phyloP scores from a whole-genome alignment of 2,888 invertebrate genomes.

The Ochropleura leucogaster region DNA sequence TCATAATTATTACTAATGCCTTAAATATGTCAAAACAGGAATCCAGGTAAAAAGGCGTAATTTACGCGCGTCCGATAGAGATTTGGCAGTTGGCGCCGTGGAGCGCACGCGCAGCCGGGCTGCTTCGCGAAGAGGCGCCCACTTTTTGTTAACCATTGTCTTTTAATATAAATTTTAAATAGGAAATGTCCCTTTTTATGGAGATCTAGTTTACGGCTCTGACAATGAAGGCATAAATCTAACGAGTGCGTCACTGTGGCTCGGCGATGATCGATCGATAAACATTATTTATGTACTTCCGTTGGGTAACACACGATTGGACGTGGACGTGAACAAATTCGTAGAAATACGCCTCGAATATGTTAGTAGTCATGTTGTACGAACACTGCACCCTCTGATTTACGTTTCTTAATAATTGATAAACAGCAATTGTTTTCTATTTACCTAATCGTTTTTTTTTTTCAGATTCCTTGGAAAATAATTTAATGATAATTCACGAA shows the following conservation, averaged over 20 bases:
- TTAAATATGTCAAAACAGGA: constrained; percentile 91
- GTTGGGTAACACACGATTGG: constrained; percentile 79
- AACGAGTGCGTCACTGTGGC: constrained; percentile 85
- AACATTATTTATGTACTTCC: constrained; percentile 90
- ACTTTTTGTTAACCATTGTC: constrained; percentile 90
- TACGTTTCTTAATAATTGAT: constrained; percentile 52
- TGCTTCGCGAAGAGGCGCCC: constrained; percentile 87
- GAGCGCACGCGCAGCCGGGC: constrained; percentile 74
- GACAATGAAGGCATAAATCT: constrained; percentile 90
- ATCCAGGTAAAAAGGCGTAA: constrained; percentile 91
- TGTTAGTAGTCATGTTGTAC: constrained; percentile 49
- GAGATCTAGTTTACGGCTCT: constrained; percentile 90
- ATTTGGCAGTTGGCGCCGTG: constrained; percentile 90
- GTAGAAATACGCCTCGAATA: constrained; percentile 73
- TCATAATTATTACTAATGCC: constrained; percentile 91
- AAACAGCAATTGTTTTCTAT: constrained; percentile 42
- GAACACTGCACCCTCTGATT: constrained; percentile 50
- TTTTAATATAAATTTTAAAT: constrained; percentile 90
- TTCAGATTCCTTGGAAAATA: constrained; percentile 40
- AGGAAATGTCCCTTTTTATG: constrained; percentile 90
- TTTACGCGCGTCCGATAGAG: constrained; percentile 90
- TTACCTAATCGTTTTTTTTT: constrained; percentile 15
- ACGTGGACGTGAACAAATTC: constrained; percentile 79
- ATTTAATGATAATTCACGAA: constrained; percentile 43
- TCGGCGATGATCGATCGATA: constrained; percentile 90